Conservation (phyloP, 2,113 vertebrate species). For the Tyrannus savana region DNA sequence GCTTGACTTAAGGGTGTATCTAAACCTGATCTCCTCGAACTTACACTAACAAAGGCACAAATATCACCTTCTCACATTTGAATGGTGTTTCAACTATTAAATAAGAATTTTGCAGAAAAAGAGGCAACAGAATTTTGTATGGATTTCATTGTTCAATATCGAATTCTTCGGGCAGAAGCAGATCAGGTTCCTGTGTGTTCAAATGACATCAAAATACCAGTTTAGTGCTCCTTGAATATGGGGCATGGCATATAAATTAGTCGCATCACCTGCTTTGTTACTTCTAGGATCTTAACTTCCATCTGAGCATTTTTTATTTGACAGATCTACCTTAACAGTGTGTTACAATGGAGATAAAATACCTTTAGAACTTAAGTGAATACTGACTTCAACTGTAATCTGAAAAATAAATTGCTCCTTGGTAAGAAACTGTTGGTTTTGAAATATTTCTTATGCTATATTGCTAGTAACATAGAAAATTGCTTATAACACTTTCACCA, state of each 20-base stretch:
- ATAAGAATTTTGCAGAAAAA: neutral
- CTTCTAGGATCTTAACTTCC: neutral
- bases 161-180: neutral
- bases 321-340: neutral
- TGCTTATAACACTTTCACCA: neutral
- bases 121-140: neutral
- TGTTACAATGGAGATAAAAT: neutral
- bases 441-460: constrained; percentile 1
- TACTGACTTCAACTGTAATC: constrained; percentile 2
- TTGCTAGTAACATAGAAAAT: constrained; percentile 18
- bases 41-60: neutral
- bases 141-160: neutral
- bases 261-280: neutral
- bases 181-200: neutral
- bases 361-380: neutral
- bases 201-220: neutral
- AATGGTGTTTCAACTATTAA: neutral
- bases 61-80: neutral
- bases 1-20: neutral
- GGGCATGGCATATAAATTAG: neutral
- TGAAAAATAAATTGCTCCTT: constrained; percentile 20
- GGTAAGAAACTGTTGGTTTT: neutral
- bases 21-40: neutral
- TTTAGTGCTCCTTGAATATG: neutral
- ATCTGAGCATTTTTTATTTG: neutral